These are phyloP conservation scores for Hydrozoanthus gracilis DNA, from an alignment of 92 coral and sea anemone genomes.

Conservation along the genomic window DNA sequence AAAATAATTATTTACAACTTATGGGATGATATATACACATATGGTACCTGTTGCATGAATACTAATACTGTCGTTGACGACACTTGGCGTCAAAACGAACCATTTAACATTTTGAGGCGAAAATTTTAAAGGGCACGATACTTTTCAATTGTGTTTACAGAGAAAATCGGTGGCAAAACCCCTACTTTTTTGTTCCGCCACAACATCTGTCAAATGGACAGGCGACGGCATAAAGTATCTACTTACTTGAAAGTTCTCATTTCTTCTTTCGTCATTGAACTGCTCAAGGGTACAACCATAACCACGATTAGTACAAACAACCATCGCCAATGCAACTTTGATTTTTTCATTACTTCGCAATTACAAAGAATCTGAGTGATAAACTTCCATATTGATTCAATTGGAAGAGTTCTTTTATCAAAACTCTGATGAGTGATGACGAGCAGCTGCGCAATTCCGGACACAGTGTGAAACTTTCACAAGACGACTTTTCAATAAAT, in stretches of 20 bases:
- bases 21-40: too few relatives aligned
- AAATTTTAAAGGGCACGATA: too few relatives aligned
- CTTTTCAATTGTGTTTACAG: too few relatives aligned
- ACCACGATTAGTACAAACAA: slow-evolving; percentile 38
- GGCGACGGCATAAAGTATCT: neutral
- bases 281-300: slow-evolving; percentile 52
- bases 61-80: too few relatives aligned
- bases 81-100: too few relatives aligned
- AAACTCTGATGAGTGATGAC: neutral
- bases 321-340: slow-evolving; percentile 36
- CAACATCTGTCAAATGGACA: too few relatives aligned
- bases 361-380: neutral
- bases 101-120: too few relatives aligned
- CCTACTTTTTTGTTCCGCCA: too few relatives aligned
- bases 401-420: neutral
- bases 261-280: slow-evolving; percentile 77
- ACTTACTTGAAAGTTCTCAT: slow-evolving; percentile 70
- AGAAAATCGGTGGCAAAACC: too few relatives aligned
- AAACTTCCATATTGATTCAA: neutral
- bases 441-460: slow-evolving; percentile 4
- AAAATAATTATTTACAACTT: too few relatives aligned
- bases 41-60: too few relatives aligned
- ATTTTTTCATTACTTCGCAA: slow-evolving; percentile 41
- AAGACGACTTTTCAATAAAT: neutral
- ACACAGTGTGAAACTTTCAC: neutral